Percentiles rank a stretch among this genome's conserved stretches.
Conservation (phyloP, 2,113 vertebrate species). For the Alaudala cheleensis region DNA sequence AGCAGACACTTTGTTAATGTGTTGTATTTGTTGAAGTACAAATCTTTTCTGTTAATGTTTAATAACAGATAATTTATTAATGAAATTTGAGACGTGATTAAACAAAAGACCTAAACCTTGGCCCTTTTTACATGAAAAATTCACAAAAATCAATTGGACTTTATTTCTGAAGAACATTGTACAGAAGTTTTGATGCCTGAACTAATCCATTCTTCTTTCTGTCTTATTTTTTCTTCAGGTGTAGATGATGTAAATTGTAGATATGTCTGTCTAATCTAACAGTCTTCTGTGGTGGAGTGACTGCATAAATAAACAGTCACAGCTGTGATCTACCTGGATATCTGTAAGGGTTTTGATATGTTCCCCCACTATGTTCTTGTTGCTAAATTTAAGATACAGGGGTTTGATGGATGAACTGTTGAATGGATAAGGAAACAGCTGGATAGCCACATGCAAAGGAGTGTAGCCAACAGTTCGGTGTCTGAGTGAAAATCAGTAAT, state of each 20-base stretch:
- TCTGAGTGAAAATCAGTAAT: neutral
- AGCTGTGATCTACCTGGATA: neutral
- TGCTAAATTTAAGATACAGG: neutral
- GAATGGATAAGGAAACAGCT: neutral
- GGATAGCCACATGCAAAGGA: neutral
- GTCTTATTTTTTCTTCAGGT: neutral
- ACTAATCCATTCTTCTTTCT: neutral
- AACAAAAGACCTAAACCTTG: neutral
- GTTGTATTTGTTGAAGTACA: neutral
- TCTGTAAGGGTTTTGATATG: neutral
- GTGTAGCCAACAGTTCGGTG: neutral
- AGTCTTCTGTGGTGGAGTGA: neutral
- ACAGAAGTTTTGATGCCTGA: neutral
- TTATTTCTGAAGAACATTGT: neutral
- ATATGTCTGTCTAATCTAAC: neutral
- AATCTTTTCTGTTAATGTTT: neutral
- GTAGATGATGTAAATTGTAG: neutral
- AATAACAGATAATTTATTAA: neutral
- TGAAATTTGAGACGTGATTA: neutral
- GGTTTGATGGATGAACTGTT: neutral
- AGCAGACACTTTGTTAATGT: neutral
- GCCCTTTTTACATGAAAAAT: neutral
- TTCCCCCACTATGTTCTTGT: neutral
- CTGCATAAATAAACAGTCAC: neutral
- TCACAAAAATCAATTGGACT: neutral